Conservation (phyloP, 2,888 invertebrate species). For the Drosophila buzzatii region DNA sequence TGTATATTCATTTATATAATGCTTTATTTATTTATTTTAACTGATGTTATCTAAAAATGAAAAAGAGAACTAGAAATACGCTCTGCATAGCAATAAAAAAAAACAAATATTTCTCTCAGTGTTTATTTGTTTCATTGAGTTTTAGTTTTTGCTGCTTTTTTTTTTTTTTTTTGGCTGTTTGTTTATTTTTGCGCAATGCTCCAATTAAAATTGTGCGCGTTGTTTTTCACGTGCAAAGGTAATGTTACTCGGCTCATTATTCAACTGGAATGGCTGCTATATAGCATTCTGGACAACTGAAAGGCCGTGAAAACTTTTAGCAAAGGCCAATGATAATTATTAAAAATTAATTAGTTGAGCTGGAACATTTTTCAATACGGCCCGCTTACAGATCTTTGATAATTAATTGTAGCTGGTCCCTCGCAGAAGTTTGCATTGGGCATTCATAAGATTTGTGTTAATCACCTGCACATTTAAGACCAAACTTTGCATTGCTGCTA, state of each 20-base stretch:
- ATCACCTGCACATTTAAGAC: slow-evolving; percentile 57
- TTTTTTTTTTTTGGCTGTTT: slow-evolving; percentile 5
- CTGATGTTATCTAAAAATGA: too few relatives aligned
- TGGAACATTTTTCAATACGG: slow-evolving; percentile 54
- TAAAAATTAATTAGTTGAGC: slow-evolving; percentile 68
- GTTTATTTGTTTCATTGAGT: slow-evolving; percentile 37
- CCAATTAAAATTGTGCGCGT: slow-evolving; percentile 62
- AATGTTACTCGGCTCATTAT: slow-evolving; percentile 46
- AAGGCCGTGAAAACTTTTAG: slow-evolving; percentile 27
- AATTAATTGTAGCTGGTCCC: slow-evolving; percentile 60
- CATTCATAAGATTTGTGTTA: slow-evolving; percentile 61
- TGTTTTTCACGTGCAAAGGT: slow-evolving; percentile 44
- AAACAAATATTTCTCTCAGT: slow-evolving; percentile 30
- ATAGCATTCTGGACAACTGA: slow-evolving; percentile 13
- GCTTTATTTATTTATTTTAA: too few relatives aligned
- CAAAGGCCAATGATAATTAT: slow-evolving; percentile 56
- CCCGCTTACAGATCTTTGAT: slow-evolving; percentile 24
- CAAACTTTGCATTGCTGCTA: not conserved
- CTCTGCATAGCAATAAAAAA: slow-evolving; percentile 19
- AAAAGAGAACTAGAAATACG: not conserved
- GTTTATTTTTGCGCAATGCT: slow-evolving; percentile 71
- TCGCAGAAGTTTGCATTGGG: slow-evolving; percentile 26
- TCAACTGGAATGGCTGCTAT: slow-evolving; percentile 46
- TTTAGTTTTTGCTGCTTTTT: slow-evolving; percentile 33
- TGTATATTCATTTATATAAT: too few relatives aligned